phyloP scores from a whole-genome alignment of 2,888 invertebrate genomes.

The Lottia scabra region DNA sequence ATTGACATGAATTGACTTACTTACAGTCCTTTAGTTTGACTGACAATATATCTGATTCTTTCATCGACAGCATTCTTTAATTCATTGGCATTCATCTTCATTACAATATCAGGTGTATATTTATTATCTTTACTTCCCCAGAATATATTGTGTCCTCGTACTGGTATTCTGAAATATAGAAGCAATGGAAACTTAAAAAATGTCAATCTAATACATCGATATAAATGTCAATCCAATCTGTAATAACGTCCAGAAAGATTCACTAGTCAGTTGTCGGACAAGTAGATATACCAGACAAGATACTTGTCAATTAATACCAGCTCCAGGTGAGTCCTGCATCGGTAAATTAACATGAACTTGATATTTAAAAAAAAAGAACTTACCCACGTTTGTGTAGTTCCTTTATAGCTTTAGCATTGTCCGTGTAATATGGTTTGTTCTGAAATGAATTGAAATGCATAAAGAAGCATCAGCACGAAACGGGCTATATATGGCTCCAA shows the following conservation, averaged over 20 bases:
- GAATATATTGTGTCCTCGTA: conserved; percentile 26
- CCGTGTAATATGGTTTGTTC: conserved; percentile 9
- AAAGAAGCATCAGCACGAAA: too few species aligned
- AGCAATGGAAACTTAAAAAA: too few species aligned
- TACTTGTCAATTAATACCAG: too few species aligned
- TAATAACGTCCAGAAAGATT: too few species aligned
- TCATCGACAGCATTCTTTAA: conserved; percentile 10
- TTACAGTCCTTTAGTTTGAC: conserved; percentile 18
- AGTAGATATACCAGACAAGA: too few species aligned
- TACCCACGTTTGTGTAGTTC: conserved; percentile 8
- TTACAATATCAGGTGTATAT: conserved; percentile 13
- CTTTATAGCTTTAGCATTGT: background rate
- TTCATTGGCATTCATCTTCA: background rate
- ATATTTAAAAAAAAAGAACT: background rate
- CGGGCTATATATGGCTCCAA: too few species aligned
- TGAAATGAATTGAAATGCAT: too few species aligned
- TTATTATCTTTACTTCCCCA: conserved; percentile 18
- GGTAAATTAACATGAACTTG: too few species aligned
- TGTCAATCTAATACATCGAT: too few species aligned
- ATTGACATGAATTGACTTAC: background rate
- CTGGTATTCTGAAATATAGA: conserved; percentile 15
- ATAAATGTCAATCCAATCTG: too few species aligned
- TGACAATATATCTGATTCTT: conserved; percentile 6
- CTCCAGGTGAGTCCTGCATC: too few species aligned
- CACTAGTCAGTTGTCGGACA: too few species aligned